Percentiles rank a stretch among this genome's conserved stretches.
These are phyloP conservation scores for Sebastes vulpes DNA, from an alignment of 2,797 vertebrate species.

Conservation along the genomic window DNA sequence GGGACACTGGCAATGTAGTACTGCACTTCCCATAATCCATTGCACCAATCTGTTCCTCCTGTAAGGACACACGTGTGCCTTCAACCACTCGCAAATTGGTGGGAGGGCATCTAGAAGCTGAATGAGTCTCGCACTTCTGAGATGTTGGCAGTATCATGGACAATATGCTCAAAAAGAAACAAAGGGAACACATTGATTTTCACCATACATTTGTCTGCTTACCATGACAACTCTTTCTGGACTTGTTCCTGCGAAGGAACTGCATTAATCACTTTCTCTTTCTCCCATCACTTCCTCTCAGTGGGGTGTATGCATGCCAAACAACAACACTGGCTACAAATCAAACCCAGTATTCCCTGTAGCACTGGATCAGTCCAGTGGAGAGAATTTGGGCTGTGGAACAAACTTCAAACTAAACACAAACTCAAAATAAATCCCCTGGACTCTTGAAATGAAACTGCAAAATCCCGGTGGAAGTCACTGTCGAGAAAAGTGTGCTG, in stretches of 20 bases:
- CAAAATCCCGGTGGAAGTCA: slow-evolving; percentile 15
- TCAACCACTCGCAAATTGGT: background rate
- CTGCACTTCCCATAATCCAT: background rate
- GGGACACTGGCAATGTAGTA: background rate
- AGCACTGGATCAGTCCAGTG: slow-evolving; percentile 4
- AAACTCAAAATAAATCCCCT: slow-evolving; percentile 33
- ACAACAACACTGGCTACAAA: slow-evolving; percentile 35
- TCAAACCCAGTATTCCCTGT: slow-evolving; percentile 8
- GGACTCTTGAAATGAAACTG: slow-evolving; percentile 38
- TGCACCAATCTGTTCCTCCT: background rate
- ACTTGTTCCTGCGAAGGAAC: slow-evolving; percentile 21
- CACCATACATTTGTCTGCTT: background rate
- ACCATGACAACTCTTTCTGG: background rate
- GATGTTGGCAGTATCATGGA: background rate
- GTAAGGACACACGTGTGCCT: background rate
- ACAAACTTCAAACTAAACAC: slow-evolving; percentile 25
- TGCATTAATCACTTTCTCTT: slow-evolving; percentile 21
- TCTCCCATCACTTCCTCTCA: slow-evolving; percentile 2
- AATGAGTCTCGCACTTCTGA: background rate
- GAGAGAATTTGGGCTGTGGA: slow-evolving; percentile 19
- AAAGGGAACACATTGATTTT: background rate
- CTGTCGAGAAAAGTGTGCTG: slow-evolving; percentile 5
- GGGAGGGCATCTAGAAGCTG: background rate
- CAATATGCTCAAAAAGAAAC: background rate
- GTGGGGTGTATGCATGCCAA: slow-evolving; percentile 22